Conservation (phyloP, 2,797 vertebrate species). For the Propithecus deckenii region DNA sequence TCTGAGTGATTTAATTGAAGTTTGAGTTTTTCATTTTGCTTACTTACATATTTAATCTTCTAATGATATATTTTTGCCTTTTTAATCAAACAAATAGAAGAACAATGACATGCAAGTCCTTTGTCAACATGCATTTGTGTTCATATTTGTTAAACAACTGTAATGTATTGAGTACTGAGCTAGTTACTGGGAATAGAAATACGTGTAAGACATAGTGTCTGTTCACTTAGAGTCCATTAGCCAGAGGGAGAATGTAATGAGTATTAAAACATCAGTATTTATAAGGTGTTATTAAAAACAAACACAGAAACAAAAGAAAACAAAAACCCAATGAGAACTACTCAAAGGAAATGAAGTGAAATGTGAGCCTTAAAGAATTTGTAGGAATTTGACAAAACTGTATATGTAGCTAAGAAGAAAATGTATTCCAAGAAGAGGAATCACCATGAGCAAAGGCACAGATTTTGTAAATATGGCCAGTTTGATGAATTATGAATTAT, state of each 20-base stretch:
- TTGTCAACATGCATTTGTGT: background rate
- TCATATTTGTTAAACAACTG: background rate
- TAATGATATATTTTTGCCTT: constrained; percentile 11
- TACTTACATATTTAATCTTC: constrained; percentile 46
- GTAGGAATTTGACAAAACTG: background rate
- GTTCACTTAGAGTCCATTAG: background rate
- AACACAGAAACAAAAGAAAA: background rate
- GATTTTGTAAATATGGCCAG: background rate
- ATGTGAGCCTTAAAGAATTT: background rate
- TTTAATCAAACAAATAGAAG: constrained; percentile 26
- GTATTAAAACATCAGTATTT: background rate
- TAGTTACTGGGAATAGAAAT: background rate
- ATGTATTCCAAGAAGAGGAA: background rate
- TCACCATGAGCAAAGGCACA: background rate
- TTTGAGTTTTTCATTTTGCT: constrained; percentile 25
- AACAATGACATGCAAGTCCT: background rate
- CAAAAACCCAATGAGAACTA: background rate
- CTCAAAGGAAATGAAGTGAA: background rate
- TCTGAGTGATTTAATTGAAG: background rate
- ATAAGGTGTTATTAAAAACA: background rate
- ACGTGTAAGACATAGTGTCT: background rate
- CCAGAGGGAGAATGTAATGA: background rate
- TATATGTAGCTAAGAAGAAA: background rate
- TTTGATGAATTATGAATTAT: background rate
- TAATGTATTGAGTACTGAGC: background rate